Evolutionary conservation across 2,113 vertebrate genomes (phyloP), one percentile per base, ranked within the genome.

Genomic region (Sinocyclocheilus anophthalmus): DNA sequence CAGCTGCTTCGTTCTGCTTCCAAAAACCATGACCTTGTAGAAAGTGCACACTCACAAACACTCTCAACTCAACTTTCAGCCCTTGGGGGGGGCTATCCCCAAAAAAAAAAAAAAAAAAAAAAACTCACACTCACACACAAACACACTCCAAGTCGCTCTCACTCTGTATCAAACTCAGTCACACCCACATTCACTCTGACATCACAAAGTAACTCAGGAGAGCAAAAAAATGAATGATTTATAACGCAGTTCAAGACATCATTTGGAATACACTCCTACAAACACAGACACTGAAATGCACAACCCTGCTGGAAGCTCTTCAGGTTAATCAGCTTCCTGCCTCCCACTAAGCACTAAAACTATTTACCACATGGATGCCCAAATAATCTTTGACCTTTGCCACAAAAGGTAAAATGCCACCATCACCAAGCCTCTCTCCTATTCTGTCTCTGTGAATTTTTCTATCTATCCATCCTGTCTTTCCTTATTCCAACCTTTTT

Each of bases 11-110:
- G 1, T 55, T 85, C 75, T 42, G 61, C 78, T 48, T 89, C 88
- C 88, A 89, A 89, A 86, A 83, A 69, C 26, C 9, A 22, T 18
- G 84, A 85, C 84, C 88, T 89, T 89, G 86, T 61, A 85, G 53
- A 65, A 79, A 85, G 85, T 73, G 69, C 67, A 77, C 57, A 76
- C 7, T 22, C 75, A 30, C 53, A 73, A 55, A 86, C 67, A 84
- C 76, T 75, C 67, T 55, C 81, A 87, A n/a, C n/a, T n/a, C n/a
- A 82, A 87, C 85, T 84, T 77, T 42, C 76, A 42, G 48, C 65
- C 45, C 30, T 55, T 39, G 26, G n/a, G n/a, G n/a, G n/a, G n/a
- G n/a, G n/a, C n/a, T n/a, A n/a, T n/a, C n/a, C n/a, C n/a, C n/a
- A n/a, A n/a, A n/a, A n/a, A n/a, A n/a, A n/a, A n/a, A n/a, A n/a